Conservation (phyloP, 2,888 invertebrate genomes). For the Cosmia trapezina region DNA sequence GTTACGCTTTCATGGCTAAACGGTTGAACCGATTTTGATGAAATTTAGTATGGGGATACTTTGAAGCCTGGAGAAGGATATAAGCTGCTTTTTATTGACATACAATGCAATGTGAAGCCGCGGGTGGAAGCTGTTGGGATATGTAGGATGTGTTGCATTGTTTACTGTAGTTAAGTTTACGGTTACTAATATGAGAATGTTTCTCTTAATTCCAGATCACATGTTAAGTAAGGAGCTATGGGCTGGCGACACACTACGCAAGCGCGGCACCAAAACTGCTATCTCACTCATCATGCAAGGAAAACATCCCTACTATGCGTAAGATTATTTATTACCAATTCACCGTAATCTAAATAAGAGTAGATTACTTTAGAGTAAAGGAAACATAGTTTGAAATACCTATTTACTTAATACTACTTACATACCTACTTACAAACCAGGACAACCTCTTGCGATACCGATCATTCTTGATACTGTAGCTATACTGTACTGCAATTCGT, state of each 20-base stretch:
- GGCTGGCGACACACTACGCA: conserved; percentile 67
- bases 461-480: background rate
- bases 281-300: conserved; percentile 83
- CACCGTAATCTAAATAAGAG: background rate
- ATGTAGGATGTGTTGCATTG: too few relatives aligned
- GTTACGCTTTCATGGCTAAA: too few relatives aligned
- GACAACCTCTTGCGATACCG: background rate
- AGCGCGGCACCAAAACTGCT: conserved; percentile 84
- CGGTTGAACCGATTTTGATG: too few relatives aligned
- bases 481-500: background rate
- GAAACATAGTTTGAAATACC: background rate
- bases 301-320: conserved; percentile 80
- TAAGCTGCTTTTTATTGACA: too few relatives aligned
- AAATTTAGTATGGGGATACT: too few relatives aligned
- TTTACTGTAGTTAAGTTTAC: too few relatives aligned
- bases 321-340: conserved; percentile 59
- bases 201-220: conserved; percentile 72
- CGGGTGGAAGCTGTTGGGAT: too few relatives aligned
- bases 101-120: too few relatives aligned
- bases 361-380: background rate
- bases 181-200: background rate
- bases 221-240: conserved; percentile 81
- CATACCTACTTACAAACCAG: too few relatives aligned
- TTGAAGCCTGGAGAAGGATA: too few relatives aligned
- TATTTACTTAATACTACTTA: too few relatives aligned